Evolutionary conservation across 2,113 vertebrate species (phyloP).

Genomic region (Corythaixoides concolor): DNA sequence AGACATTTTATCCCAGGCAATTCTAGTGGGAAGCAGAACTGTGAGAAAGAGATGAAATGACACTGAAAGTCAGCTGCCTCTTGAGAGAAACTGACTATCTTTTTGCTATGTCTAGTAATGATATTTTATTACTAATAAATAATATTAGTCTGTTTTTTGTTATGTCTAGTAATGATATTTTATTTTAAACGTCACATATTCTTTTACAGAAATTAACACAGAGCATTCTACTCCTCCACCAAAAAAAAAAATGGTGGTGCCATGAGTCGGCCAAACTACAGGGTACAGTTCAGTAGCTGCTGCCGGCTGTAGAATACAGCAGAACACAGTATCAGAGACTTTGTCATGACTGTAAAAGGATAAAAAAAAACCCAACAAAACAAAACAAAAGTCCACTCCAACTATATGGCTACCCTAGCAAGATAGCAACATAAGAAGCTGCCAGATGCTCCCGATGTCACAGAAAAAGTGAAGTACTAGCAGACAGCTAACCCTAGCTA

Average conservation of each 20-base stretch:
- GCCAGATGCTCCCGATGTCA: neutral
- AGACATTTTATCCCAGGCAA: neutral
- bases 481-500: neutral
- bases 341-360: neutral
- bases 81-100: neutral
- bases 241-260: neutral
- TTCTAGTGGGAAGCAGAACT: neutral
- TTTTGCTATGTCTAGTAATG: neutral
- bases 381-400: neutral
- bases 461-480: neutral
- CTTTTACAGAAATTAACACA: neutral
- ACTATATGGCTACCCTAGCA: neutral
- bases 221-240: neutral
- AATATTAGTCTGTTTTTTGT: accelerated
- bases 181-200: neutral
- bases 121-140: neutral
- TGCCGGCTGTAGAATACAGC: neutral
- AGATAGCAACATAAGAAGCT: neutral
- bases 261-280: neutral
- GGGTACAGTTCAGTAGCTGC: neutral
- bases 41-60: neutral
- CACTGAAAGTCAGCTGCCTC: neutral
- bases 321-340: neutral
- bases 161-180: neutral
- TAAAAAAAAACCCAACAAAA: no score